Percentiles rank a stretch among this genome's conserved stretches.
These are phyloP conservation scores for Plagodis pulveraria DNA, from an alignment of 2,888 invertebrate genomes.

Conservation along the genomic window DNA sequence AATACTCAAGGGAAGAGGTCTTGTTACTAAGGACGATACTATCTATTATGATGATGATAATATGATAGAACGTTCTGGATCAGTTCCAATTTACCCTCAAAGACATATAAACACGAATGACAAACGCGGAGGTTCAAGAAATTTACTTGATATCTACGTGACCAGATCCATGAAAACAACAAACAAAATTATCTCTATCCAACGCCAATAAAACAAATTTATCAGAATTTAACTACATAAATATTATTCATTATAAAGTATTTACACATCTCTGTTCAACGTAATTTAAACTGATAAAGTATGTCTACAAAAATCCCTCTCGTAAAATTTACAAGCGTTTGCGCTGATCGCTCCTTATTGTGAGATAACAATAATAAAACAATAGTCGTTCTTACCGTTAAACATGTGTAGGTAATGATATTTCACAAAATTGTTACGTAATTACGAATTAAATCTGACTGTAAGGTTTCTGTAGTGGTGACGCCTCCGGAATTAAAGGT, in stretches of 20 bases:
- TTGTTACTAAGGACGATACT: too few relatives aligned
- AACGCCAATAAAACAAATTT: constrained; percentile 15
- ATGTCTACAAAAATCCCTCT: constrained; percentile 18
- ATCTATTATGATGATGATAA: too few relatives aligned
- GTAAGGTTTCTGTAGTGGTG: constrained; percentile 26
- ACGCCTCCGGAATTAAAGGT: constrained; percentile 23
- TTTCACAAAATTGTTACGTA: constrained; percentile 9
- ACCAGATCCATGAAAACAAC: constrained; percentile 41
- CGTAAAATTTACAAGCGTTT: constrained; percentile 4
- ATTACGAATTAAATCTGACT: constrained; percentile 15
- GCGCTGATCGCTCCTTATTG: constrained; percentile 1
- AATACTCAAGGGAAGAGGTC: too few relatives aligned
- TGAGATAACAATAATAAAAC: constrained; percentile 8
- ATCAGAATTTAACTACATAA: constrained; percentile 23
- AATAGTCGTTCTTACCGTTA: not conserved
- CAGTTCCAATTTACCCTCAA: not conserved
- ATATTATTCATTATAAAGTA: constrained; percentile 31
- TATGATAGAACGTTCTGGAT: too few relatives aligned
- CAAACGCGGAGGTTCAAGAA: too few relatives aligned
- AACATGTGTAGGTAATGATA: not conserved
- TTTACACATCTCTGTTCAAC: constrained; percentile 18
- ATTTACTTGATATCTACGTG: constrained; percentile 49
- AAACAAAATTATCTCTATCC: constrained; percentile 7
- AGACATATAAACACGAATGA: too few relatives aligned
- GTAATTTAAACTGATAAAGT: constrained; percentile 24